Base-by-base conservation (phyloP, 30 jellyfish, hydroid and myxozoan genomes). In the Pseudorhiza aurosa region DNA sequence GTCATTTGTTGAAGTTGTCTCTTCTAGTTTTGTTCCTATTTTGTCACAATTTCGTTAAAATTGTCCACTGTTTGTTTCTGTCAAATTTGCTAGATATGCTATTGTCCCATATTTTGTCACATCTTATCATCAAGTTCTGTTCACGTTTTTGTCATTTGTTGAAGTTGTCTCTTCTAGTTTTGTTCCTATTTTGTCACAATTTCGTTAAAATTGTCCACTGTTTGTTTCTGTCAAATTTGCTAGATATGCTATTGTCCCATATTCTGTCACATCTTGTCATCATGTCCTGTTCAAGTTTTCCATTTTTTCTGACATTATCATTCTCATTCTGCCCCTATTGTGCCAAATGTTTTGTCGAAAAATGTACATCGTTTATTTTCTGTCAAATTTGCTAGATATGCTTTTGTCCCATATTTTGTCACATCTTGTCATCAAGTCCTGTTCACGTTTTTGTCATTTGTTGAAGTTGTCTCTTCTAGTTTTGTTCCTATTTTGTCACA, bases 211-310 rank as follows among this genome's bases (percentile, higher is more conserved):
- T 47, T 47, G 21, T 28, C 17, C 0, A 17, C 42, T 18, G 62
- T 17, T 26, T 47, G n/a, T n/a, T 8, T 47, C 62, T 8, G 9
- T 9, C 18, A 57, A 57, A 7, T 57, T 57, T 57, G 71, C 71
- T 57, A 57, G 71, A 57, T 57, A 57, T 57, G 49, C 33, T 24
- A 17, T 39, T 21, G 31, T 39, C 58, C 58, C 58, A 60, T 65
- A 35, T 65, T 2, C 62, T 65, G 8, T 68, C 4, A 15, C 0
- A 10, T 47, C 27, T 10, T 19, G 10, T 17, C 14, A 32, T 21
- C 47, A 60, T 15, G 2, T 14, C 10, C 12, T 39, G 50, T 39
- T 7, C 50, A 39, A 12, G 7, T 39, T 39, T 39, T 39, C 10
- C 12, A 7, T 39, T 39, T 39, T 39, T 7, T 39, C 10, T 39